These are phyloP conservation scores for Stomatorhinus ivindoensis DNA, from an alignment of 2,113 vertebrate genomes.

Conservation along the genomic window DNA sequence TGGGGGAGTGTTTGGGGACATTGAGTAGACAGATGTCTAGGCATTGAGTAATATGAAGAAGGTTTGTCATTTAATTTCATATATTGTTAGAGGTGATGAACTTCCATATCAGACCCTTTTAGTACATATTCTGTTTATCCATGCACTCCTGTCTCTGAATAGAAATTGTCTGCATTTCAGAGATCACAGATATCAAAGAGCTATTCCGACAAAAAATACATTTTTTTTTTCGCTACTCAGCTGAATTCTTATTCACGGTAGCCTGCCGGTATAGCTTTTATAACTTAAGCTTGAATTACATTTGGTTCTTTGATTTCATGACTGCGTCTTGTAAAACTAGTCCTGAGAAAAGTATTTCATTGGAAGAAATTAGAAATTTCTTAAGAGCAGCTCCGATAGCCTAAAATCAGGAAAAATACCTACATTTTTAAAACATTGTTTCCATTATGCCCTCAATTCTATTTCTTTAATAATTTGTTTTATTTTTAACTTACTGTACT, in stretches of 20 bases:
- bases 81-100: neutral
- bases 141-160: neutral
- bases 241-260: neutral
- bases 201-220: neutral
- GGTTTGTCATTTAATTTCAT: neutral
- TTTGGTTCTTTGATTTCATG: constrained; percentile 16
- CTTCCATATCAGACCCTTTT: neutral
- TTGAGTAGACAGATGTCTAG: neutral
- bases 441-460: neutral
- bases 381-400: neutral
- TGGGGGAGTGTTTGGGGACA: neutral
- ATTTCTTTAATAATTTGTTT: neutral
- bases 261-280: neutral
- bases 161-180: neutral
- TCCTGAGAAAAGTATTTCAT: neutral
- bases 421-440: neutral
- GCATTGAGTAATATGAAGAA: neutral
- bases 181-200: neutral
- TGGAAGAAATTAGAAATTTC: neutral
- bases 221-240: neutral
- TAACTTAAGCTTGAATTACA: constrained; percentile 14
- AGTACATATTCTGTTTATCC: neutral
- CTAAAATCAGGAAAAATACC: neutral
- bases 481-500: neutral
- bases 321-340: neutral